Percentiles rank a stretch among this genome's conserved stretches.
Evolutionary conservation across 2,113 vertebrate genomes (phyloP).

Genomic region (Aepyceros melampus): DNA sequence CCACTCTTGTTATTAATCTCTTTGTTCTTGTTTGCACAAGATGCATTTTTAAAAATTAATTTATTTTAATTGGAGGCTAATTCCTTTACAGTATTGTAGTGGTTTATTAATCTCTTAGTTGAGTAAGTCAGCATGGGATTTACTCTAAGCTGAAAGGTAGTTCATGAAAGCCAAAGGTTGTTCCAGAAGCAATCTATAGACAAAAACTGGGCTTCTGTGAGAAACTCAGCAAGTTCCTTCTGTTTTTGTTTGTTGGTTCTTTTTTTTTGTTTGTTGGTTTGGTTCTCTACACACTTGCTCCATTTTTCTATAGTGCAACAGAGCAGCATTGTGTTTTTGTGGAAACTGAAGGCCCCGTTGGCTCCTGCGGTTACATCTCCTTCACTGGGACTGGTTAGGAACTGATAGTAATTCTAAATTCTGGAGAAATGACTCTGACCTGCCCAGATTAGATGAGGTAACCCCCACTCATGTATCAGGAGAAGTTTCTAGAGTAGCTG

Average conservation of each 20-base stretch:
- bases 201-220: too few relatives aligned
- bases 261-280: not conserved
- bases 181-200: not conserved
- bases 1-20: not conserved
- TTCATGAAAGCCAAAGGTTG: not conserved
- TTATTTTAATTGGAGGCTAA: not conserved
- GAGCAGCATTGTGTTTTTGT: not conserved
- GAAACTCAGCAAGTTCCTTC: not conserved
- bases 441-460: not conserved
- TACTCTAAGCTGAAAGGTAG: not conserved
- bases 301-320: not conserved
- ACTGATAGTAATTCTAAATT: not conserved
- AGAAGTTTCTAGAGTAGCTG: not conserved
- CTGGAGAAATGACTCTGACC: not conserved
- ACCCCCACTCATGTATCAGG: not conserved
- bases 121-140: not conserved
- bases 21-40: not conserved
- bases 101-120: not conserved
- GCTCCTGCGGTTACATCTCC: not conserved
- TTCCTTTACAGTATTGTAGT: not conserved
- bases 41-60: not conserved
- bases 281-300: not conserved
- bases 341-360: not conserved
- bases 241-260: not conserved
- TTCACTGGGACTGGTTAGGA: not conserved